Evolutionary conservation across 2,888 invertebrate species (phyloP), one percentile per base, ranked within the genome.

Genomic region (Dryococelus australis): DNA sequence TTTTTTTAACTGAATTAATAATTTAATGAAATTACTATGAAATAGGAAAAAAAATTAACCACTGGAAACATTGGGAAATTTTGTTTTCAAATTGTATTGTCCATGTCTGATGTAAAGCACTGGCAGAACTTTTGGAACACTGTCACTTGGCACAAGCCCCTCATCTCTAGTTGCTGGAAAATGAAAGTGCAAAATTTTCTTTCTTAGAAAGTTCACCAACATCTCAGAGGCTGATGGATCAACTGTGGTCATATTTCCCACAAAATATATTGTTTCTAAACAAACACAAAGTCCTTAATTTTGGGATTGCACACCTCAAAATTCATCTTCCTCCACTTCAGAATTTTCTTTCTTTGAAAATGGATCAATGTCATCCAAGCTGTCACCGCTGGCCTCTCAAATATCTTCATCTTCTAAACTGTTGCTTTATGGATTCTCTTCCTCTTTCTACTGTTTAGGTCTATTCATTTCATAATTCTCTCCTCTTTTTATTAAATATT

Each of bases 31-130:
- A 84, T 28, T 47, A 85, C 26, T 43, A 43, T 27, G 2, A 47
- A 51, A 43, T 5, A 85, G 1, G 35, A 35, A 35, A 35, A 84
- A 12, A 84, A 35, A 6, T 84, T 35, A 84, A 84, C 84, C 84
- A 26, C 20, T 84, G 12, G 5, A 85, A 85, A 85, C 85, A 85
- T 85, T 85, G 47, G 85, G 85, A 43, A 85, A 85, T 43, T 85
- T 85, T 1, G 35, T 47, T n/a, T 85, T 85, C 47, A 85, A 85
- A 43, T 43, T 2, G 85, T 85, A 43, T 47, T 43, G 85, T 51
- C 85, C 85, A 85, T 27, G 85, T 85, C 85, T 85, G 85, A 85
- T 85, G n/a, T 20, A 35, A 85, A 27, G 85, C 85, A 85, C n/a
- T 85, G 47, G 85, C 20, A 85, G 47, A 47, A 85, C 24, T 85